Percentiles rank a stretch among this genome's conserved stretches.
Conservation (phyloP, 2,797 vertebrate genomes). For the Tolypeutes matacus region DNA sequence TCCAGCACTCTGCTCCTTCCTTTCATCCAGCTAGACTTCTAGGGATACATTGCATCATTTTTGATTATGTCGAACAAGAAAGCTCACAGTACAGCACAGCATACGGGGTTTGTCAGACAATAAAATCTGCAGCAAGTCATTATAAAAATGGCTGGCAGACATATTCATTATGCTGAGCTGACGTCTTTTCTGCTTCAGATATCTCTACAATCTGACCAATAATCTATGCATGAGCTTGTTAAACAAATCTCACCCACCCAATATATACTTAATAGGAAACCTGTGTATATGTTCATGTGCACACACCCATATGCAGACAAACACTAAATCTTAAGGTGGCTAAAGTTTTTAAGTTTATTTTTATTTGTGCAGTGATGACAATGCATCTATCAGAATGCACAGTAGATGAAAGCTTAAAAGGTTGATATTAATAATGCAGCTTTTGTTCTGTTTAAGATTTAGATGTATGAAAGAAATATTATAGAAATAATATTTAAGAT, state of each 20-base stretch:
- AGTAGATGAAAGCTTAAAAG: slow-evolving; percentile 44
- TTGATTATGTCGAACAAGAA: slow-evolving; percentile 88
- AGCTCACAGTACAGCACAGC: slow-evolving; percentile 85
- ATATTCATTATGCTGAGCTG: slow-evolving; percentile 88
- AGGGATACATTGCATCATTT: slow-evolving; percentile 85
- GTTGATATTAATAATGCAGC: slow-evolving; percentile 10
- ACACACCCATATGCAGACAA: background rate
- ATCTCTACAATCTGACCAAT: slow-evolving; percentile 82
- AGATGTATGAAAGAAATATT: background rate
- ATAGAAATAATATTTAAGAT: slow-evolving; percentile 36
- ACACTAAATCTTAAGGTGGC: slow-evolving; percentile 17
- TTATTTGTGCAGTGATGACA: slow-evolving; percentile 3
- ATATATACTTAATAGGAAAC: slow-evolving; percentile 49
- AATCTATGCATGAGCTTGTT: slow-evolving; percentile 79
- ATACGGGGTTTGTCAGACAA: slow-evolving; percentile 88
- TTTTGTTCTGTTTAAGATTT: background rate
- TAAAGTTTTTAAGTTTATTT: slow-evolving; percentile 55
- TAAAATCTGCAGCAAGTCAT: slow-evolving; percentile 88
- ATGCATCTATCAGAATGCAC: background rate
- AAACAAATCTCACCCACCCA: slow-evolving; percentile 71
- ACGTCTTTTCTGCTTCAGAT: slow-evolving; percentile 85
- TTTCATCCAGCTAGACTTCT: slow-evolving; percentile 88
- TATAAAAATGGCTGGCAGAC: slow-evolving; percentile 89
- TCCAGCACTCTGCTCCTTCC: slow-evolving; percentile 73
- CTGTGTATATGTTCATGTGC: background rate